Conservation (phyloP, 1,140 invertebrate species). For the Ceratitis capitata region DNA sequence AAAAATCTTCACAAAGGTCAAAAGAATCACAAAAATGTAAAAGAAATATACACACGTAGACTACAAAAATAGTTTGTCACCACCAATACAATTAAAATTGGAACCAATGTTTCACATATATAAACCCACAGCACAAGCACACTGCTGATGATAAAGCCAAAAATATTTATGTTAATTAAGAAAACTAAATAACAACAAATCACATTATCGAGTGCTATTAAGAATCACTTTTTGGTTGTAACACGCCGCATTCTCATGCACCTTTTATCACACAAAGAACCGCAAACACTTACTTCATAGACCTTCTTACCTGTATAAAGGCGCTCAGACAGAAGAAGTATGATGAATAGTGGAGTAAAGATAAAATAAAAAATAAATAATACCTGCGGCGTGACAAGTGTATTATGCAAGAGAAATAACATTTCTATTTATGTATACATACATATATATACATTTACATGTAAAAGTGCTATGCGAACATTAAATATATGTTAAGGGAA, state of each 20-base stretch:
- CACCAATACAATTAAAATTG: too few relatives aligned
- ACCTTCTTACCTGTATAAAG: not conserved
- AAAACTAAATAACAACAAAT: too few relatives aligned
- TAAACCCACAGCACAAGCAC: not conserved
- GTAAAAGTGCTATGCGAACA: not conserved
- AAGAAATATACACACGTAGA: too few relatives aligned
- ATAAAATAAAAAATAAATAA: not conserved
- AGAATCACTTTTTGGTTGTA: not conserved
- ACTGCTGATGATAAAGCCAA: too few relatives aligned
- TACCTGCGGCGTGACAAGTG: conserved; percentile 6
- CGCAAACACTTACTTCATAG: not conserved
- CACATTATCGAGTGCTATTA: not conserved
- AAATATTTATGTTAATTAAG: too few relatives aligned
- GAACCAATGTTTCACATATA: too few relatives aligned
- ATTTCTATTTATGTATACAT: not conserved
- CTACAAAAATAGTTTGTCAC: too few relatives aligned
- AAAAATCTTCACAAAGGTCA: too few relatives aligned
- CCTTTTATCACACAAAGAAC: not conserved
- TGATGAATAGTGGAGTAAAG: not conserved
- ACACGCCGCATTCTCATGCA: not conserved
- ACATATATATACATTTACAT: too few relatives aligned
- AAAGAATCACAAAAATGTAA: too few relatives aligned
- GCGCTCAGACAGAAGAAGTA: not conserved
- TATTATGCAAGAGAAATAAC: not conserved
- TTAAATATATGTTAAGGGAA: not conserved